Conservation (phyloP, 2,113 vertebrate species). For the Microcebus lehilahytsara region DNA sequence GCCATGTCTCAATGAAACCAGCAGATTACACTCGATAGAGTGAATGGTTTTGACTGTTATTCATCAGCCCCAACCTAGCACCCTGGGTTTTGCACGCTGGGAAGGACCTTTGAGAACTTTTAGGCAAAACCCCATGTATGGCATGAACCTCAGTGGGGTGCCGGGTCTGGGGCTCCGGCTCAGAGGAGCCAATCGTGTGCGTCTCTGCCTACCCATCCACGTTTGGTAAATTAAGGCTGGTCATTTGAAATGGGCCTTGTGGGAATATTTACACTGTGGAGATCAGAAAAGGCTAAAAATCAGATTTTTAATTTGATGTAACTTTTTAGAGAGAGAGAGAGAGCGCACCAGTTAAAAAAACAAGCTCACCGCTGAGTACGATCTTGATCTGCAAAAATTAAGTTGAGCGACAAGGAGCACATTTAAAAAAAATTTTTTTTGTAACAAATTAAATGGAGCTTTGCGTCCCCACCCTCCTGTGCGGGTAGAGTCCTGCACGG, state of each 20-base stretch:
- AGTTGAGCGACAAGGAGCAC: background rate
- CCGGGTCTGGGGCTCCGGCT: too few species aligned
- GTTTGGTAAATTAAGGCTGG: background rate
- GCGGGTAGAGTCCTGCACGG: background rate
- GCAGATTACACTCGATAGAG: background rate
- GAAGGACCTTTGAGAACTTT: background rate
- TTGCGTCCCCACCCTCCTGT: background rate
- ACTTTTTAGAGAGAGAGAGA: background rate
- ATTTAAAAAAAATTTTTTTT: background rate
- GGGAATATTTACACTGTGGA: background rate
- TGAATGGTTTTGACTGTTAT: background rate
- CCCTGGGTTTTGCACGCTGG: background rate
- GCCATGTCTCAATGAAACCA: background rate
- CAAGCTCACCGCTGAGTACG: background rate
- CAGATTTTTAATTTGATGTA: background rate
- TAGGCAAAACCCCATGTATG: background rate
- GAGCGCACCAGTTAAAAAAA: background rate
- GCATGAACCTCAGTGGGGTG: background rate
- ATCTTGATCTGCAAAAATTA: background rate
- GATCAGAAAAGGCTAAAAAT: background rate
- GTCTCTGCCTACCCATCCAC: background rate
- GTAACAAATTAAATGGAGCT: background rate
- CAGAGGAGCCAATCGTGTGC: background rate
- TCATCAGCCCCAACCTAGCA: background rate
- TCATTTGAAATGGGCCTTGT: background rate